Conservation (phyloP, 2,113 vertebrate species). For the Sturnira hondurensis region DNA sequence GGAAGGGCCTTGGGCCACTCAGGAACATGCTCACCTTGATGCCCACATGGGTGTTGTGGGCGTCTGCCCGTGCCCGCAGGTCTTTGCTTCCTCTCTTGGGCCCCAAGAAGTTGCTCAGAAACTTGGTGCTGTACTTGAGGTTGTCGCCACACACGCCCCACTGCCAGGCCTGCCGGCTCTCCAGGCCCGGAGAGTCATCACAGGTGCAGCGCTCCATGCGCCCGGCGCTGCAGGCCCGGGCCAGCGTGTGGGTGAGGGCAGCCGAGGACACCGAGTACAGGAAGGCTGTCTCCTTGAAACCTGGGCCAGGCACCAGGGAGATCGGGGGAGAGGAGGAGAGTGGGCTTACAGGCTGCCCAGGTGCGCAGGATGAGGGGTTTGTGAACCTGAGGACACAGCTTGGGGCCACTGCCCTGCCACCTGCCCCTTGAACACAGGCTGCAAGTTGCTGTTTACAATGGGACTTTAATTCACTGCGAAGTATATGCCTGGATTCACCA, state of each 20-base stretch:
- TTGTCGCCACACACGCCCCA: conserved; percentile 99
- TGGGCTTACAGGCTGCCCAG: background rate
- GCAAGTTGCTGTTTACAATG: background rate
- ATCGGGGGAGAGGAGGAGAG: background rate
- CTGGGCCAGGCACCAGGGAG: conserved; percentile 73
- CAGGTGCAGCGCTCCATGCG: conserved; percentile 99
- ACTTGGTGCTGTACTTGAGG: conserved; percentile 97
- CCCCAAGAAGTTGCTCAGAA: conserved; percentile 95
- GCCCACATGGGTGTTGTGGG: conserved; percentile 95
- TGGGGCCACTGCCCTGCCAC: background rate
- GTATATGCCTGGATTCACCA: background rate
- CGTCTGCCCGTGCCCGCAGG: conserved; percentile 91
- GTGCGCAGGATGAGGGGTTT: accelerated
- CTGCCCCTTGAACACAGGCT: background rate
- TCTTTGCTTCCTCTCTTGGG: conserved; percentile 95
- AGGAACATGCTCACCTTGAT: conserved; percentile 86
- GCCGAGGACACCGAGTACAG: conserved; percentile 94
- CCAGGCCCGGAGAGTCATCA: conserved; percentile 94
- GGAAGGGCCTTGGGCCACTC: accelerated
- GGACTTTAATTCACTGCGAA: background rate
- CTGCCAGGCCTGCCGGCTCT: conserved; percentile 97
- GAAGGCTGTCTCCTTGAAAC: conserved; percentile 97
- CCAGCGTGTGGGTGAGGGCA: conserved; percentile 92
- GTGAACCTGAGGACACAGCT: background rate
- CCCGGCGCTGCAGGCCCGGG: conserved; percentile 95